These are phyloP conservation scores for Plebejus melissa DNA, from an alignment of 2,888 invertebrate species.

Conservation along the genomic window DNA sequence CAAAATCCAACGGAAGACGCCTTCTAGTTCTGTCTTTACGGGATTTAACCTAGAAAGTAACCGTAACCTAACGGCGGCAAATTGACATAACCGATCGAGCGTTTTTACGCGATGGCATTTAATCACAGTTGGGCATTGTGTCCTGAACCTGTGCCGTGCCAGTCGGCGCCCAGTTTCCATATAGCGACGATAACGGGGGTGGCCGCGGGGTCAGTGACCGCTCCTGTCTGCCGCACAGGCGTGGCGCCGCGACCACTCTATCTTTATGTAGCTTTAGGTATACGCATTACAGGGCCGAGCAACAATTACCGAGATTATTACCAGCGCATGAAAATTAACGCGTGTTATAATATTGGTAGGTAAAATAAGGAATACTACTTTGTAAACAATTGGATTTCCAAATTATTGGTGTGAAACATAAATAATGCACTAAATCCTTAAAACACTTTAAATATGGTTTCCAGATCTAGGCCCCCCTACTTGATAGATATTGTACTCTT, in stretches of 20 bases:
- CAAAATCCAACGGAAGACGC: background rate
- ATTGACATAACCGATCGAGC: background rate
- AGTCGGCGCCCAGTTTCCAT: conserved; percentile 63
- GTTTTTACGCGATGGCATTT: conserved; percentile 18
- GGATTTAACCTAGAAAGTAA: background rate
- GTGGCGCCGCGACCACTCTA: conserved; percentile 37
- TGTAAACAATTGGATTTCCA: no score
- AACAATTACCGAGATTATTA: no score
- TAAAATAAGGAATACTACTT: no score
- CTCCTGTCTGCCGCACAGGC: conserved; percentile 51
- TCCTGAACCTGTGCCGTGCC: conserved; percentile 43
- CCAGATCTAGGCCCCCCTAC: no score
- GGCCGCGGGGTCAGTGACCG: conserved; percentile 61
- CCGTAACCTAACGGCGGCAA: background rate
- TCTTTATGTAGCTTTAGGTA: background rate
- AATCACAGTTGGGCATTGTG: conserved; percentile 29
- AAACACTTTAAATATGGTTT: no score
- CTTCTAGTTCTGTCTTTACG: background rate
- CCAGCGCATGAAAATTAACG: no score
- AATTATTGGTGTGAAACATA: no score
- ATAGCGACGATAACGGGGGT: conserved; percentile 72
- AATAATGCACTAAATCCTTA: no score
- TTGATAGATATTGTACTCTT: no score
- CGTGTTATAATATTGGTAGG: no score
- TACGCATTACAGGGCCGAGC: background rate